A percentile compares a stretch with the other conserved stretches of the same genome.
These are phyloP conservation scores for Erpobdella octoculata DNA, from an alignment of 2,888 invertebrate genomes.

Conservation along the genomic window DNA sequence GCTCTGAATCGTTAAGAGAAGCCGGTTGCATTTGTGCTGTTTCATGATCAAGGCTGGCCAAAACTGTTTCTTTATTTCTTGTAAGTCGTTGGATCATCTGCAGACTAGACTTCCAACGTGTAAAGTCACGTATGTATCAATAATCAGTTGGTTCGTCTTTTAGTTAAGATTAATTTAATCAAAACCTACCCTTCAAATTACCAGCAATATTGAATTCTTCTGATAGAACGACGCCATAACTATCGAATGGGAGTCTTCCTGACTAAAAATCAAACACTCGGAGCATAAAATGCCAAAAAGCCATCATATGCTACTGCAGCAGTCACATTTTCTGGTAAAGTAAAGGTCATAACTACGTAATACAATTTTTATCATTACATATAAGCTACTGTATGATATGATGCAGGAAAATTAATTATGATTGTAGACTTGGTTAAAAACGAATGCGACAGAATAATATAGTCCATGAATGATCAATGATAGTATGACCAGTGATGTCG, in stretches of 20 bases:
- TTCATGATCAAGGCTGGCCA: background rate
- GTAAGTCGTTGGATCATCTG: constrained; percentile 7
- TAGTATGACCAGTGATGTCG: too few relatives aligned
- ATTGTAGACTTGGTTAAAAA: too few relatives aligned
- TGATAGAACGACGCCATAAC: constrained; percentile 1
- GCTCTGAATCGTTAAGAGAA: constrained; percentile 10
- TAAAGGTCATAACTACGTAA: too few relatives aligned
- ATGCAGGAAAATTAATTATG: too few relatives aligned
- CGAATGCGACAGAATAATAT: too few relatives aligned
- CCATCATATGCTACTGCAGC: constrained; percentile 10
- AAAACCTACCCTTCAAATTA: constrained; percentile 11
- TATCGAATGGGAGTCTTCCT: constrained; percentile 11
- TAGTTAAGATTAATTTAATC: constrained; percentile 1
- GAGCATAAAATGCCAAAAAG: constrained; percentile 20
- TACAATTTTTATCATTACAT: too few relatives aligned
- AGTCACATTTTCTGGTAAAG: constrained; percentile 4
- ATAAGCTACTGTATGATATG: too few relatives aligned
- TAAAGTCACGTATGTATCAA: background rate
- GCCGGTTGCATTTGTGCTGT: background rate
- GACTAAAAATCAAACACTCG: background rate
- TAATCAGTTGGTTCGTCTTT: background rate
- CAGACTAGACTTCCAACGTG: constrained; percentile 21
- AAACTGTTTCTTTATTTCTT: constrained; percentile 9
- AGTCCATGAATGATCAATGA: too few relatives aligned
- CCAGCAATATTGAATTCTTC: constrained; percentile 1